Percentiles rank a stretch among this genome's conserved stretches.
Evolutionary conservation across 2,888 invertebrate genomes (phyloP).

Genomic region (Noctua comes): DNA sequence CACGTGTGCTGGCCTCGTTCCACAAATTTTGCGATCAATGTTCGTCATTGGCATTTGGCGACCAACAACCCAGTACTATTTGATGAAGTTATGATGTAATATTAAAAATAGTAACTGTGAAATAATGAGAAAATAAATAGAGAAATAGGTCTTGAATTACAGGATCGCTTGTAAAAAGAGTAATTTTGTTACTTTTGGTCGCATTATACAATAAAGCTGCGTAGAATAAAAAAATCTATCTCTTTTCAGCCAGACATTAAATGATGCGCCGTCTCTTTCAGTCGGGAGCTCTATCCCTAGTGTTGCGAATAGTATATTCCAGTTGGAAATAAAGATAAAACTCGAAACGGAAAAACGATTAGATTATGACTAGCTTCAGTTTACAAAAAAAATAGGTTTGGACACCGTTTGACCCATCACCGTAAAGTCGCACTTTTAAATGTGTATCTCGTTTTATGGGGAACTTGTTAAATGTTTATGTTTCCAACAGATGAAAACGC

Average conservation of each 20-base stretch:
- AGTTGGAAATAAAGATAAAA: not conserved
- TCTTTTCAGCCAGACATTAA: constrained; percentile 17
- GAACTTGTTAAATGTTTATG: not conserved
- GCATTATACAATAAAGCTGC: not conserved
- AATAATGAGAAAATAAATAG: not conserved
- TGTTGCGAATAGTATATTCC: constrained; percentile 1
- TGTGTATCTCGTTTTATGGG: not conserved
- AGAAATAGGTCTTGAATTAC: not conserved
- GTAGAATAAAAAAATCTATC: constrained; percentile 20
- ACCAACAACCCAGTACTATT: constrained; percentile 74
- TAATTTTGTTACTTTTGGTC: not conserved
- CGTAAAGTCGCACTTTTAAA: not conserved
- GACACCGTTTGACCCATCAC: not conserved
- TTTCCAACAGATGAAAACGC: not conserved
- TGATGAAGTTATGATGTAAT: constrained; percentile 16
- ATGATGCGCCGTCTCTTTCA: constrained; percentile 28
- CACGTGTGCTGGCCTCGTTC: constrained; percentile 78
- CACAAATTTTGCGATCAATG: constrained; percentile 78
- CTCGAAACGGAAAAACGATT: not conserved
- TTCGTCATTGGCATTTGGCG: constrained; percentile 76
- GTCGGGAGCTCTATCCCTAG: constrained; percentile 10
- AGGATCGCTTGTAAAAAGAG: not conserved
- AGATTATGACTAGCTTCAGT: not conserved
- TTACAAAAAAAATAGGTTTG: not conserved
- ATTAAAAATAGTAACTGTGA: not conserved